A percentile compares a stretch with the other conserved stretches of the same genome.
These are phyloP conservation scores for Bugula neritina DNA, from an alignment of 2,888 invertebrate species.

Conservation along the genomic window DNA sequence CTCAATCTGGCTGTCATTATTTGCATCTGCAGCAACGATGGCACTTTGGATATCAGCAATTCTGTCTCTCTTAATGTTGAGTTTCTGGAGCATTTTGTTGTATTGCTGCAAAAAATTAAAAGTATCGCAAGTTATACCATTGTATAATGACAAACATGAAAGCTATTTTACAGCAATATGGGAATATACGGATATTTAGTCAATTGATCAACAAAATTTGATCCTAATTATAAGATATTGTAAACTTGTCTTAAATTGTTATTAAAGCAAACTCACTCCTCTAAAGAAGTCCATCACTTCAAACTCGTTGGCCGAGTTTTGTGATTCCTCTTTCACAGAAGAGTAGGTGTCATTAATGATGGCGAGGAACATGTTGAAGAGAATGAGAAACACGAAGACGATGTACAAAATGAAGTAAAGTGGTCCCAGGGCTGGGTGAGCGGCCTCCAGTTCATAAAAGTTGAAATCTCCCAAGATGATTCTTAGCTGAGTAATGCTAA, in stretches of 20 bases:
- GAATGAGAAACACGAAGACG: slow-evolving; percentile 66
- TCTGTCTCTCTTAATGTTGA: slow-evolving; percentile 48
- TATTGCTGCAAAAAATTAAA: slow-evolving; percentile 34
- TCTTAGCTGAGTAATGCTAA: slow-evolving; percentile 60
- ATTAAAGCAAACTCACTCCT: too few species aligned
- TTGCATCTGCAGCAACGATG: slow-evolving; percentile 43
- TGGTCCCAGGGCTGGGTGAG: slow-evolving; percentile 63
- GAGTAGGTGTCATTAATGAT: slow-evolving; percentile 68
- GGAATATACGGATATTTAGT: too few species aligned
- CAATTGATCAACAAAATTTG: too few species aligned
- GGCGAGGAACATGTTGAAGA: slow-evolving; percentile 69
- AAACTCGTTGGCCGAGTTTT: slow-evolving; percentile 53
- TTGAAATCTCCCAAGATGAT: slow-evolving; percentile 67
- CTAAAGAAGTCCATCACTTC: slow-evolving; percentile 58
- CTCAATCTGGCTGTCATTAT: slow-evolving; percentile 36
- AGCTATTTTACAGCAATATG: too few species aligned
- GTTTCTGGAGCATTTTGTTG: slow-evolving; percentile 52
- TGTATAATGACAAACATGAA: too few species aligned
- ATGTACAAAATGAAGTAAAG: slow-evolving; percentile 67
- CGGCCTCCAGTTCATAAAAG: slow-evolving; percentile 61
- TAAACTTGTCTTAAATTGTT: too few species aligned
- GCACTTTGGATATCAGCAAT: slow-evolving; percentile 50
- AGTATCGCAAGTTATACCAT: too few species aligned
- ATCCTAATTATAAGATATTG: too few species aligned
- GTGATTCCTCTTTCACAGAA: slow-evolving; percentile 62